Conservation (phyloP, 2,113 vertebrate genomes). For the Gobiocypris rarus region DNA sequence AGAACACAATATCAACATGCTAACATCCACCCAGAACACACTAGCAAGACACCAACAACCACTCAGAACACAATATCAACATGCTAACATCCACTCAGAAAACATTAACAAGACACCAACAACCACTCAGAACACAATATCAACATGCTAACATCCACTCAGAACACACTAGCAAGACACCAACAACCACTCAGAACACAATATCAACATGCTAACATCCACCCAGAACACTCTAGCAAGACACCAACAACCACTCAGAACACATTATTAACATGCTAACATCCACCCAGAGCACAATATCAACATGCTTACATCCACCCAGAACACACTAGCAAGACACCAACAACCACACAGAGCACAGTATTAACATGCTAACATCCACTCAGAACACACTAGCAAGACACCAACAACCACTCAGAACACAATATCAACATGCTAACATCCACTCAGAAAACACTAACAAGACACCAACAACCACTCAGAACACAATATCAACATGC, state of each 20-base stretch:
- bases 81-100: not conserved
- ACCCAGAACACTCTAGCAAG: not conserved
- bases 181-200: not conserved
- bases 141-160: not conserved
- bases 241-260: not conserved
- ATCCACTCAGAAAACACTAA: too few species aligned
- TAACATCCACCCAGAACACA: not conserved
- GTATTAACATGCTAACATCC: too few species aligned
- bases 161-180: not conserved
- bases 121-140: not conserved
- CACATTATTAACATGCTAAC: too few species aligned
- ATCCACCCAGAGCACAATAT: not conserved
- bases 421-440: too few species aligned
- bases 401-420: too few species aligned
- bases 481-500: too few species aligned
- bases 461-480: too few species aligned
- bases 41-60: not conserved
- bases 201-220: too few species aligned
- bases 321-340: not conserved
- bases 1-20: too few species aligned
- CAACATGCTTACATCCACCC: not conserved
- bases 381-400: too few species aligned
- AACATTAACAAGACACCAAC: not conserved
- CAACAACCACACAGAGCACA: not conserved
- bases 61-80: not conserved